Percentiles rank a stretch among this genome's conserved stretches.
phyloP scores from a whole-genome alignment of 2,113 vertebrate species.

The Glaucidium brasilianum region DNA sequence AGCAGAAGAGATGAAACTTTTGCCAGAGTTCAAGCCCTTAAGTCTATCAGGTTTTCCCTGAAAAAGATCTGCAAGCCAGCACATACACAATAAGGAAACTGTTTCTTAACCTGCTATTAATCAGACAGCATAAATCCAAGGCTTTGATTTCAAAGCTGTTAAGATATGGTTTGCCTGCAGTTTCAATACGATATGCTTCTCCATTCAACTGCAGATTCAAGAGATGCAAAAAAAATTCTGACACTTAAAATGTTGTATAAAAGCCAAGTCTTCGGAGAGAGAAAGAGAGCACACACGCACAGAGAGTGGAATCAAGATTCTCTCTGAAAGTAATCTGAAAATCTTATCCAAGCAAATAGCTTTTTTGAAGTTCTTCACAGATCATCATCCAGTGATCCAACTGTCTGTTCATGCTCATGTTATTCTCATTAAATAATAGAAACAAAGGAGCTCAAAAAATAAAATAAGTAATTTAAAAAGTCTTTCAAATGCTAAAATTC shows the following conservation, averaged over 20 bases:
- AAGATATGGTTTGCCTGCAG: neutral
- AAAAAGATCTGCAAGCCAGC: slow-evolving; percentile 9
- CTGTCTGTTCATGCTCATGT: neutral
- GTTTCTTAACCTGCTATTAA: slow-evolving; percentile 26
- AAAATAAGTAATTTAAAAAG: neutral
- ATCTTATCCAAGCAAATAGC: slow-evolving; percentile 7
- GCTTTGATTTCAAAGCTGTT: slow-evolving; percentile 29
- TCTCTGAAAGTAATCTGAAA: neutral
- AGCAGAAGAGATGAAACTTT: neutral
- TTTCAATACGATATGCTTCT: neutral
- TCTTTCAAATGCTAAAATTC: neutral
- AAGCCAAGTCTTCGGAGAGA: neutral
- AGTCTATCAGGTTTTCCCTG: neutral
- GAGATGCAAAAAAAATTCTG: neutral
- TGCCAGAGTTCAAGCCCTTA: neutral
- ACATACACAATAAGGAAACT: neutral
- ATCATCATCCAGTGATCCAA: neutral
- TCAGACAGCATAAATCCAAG: neutral
- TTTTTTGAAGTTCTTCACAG: neutral
- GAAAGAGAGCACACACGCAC: neutral
- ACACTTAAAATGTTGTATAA: neutral
- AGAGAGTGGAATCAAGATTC: neutral
- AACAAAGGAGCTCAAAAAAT: neutral
- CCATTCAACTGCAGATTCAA: neutral
- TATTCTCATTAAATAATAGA: neutral